Base-by-base conservation (phyloP, 2,888 invertebrate genomes). In the Amphipyra berbera region DNA sequence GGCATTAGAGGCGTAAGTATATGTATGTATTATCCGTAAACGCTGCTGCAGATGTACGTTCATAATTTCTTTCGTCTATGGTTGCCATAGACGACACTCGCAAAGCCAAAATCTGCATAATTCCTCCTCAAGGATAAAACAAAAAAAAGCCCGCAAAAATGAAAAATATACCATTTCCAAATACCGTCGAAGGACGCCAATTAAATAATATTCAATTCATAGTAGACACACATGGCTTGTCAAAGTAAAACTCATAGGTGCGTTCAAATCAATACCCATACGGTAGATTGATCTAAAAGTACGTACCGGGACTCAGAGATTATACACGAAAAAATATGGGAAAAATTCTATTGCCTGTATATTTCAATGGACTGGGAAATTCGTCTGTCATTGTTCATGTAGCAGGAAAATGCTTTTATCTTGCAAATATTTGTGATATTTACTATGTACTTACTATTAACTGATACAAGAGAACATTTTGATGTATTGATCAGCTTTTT, bases 391-490 rank as follows among this genome's bases (percentile, higher is more conserved):
- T 53, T 67, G 53, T 44, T 47, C 67, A 50, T 70, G 70, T 74
- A 69, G 46, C 55, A 61, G 60, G 61, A 69, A 77, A 73, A 68
- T 68, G 53, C 68, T 73, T 67, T 69, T 68, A 67, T 69, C 49
- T 59, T 47, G 42, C 50, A 40, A 55, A 68, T 68, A 68, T 59
- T 50, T 57, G 21, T 30, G 41, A 57, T 72, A 53, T 66, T 68
- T 72, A 57, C 50, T 57, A 58, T 67, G 40, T 67, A 13, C 48
- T 48, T 67, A 13, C 48, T 48, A 55, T 37, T 46, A 53, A 67
- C 65, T 72, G 72, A 50, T 55, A 37, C 45, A 6, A 33, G 37
- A 30, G 30, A 7, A 21, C 65, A 72, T 72, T 72, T 35, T 15
- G 14, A 37, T 54, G 35, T 64, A 63, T n/a, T n/a, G n/a, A n/a